phyloP scores from a whole-genome alignment of 2,797 vertebrate genomes.

The Parauchenoglanis ngamensis region DNA sequence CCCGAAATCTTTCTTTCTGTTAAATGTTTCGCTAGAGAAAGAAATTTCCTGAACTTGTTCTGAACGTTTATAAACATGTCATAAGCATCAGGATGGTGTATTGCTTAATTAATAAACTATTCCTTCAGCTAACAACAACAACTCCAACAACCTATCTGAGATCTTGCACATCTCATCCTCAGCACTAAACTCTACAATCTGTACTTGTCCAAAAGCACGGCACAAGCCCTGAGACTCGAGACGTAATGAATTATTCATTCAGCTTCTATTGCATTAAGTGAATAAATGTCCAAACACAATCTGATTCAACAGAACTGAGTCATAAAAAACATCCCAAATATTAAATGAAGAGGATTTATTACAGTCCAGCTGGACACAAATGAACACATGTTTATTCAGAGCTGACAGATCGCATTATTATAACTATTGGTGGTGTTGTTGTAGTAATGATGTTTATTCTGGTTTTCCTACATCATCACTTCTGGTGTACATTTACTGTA shows the following conservation, averaged over 20 bases:
- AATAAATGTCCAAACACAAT: constrained; percentile 10
- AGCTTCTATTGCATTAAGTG: constrained; percentile 10
- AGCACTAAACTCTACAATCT: neutral
- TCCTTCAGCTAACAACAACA: neutral
- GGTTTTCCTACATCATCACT: constrained; percentile 1
- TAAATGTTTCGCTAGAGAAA: neutral
- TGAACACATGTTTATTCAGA: neutral
- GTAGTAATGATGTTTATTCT: neutral
- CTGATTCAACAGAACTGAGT: constrained; percentile 1
- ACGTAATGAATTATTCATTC: constrained; percentile 32
- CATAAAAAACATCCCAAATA: neutral
- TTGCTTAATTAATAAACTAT: neutral
- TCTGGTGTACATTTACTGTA: neutral
- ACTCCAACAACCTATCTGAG: neutral
- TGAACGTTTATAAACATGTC: neutral
- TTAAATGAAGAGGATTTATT: constrained; percentile 7
- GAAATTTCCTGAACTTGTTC: neutral
- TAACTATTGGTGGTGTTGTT: neutral
- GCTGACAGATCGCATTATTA: neutral
- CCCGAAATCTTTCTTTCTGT: neutral
- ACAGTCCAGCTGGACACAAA: neutral
- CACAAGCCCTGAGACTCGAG: neutral
- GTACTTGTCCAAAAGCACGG: neutral
- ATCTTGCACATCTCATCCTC: neutral
- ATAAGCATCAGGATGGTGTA: neutral